Conservation (phyloP, 2,797 vertebrate species). For the Squalus acanthias region DNA sequence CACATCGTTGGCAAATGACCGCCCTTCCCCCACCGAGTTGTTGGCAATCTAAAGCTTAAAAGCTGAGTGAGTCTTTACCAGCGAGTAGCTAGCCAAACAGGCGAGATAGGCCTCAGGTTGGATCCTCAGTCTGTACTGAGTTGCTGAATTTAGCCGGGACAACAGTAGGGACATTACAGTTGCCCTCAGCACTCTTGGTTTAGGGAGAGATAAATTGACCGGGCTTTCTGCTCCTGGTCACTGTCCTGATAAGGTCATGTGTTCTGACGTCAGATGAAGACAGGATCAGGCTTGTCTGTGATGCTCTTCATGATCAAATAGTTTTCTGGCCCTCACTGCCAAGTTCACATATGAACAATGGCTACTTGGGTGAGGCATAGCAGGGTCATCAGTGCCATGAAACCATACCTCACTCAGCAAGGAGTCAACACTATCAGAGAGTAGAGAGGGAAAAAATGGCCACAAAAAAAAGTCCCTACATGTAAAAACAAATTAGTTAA, state of each 20-base stretch:
- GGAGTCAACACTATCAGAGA: too few relatives aligned
- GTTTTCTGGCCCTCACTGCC: background rate
- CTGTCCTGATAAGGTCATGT: background rate
- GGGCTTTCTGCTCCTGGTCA: background rate
- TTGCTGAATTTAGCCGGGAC: background rate
- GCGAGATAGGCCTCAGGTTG: background rate
- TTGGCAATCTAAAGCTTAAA: background rate
- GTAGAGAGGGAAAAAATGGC: background rate
- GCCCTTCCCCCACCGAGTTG: background rate
- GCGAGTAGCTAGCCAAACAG: background rate
- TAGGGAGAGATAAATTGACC: background rate
- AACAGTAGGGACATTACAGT: background rate
- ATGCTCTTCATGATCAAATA: background rate
- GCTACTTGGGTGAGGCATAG: background rate
- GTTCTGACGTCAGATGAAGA: background rate
- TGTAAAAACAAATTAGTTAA: background rate
- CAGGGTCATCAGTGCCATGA: background rate
- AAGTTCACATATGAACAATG: background rate
- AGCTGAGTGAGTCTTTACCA: background rate
- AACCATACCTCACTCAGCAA: background rate
- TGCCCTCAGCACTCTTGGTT: too few relatives aligned
- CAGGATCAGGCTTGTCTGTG: background rate
- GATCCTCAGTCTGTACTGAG: background rate
- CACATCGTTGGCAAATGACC: background rate
- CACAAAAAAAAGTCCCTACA: background rate